These are phyloP conservation scores for Eidolon helvum DNA, from an alignment of 2,113 vertebrate species.

Conservation along the genomic window DNA sequence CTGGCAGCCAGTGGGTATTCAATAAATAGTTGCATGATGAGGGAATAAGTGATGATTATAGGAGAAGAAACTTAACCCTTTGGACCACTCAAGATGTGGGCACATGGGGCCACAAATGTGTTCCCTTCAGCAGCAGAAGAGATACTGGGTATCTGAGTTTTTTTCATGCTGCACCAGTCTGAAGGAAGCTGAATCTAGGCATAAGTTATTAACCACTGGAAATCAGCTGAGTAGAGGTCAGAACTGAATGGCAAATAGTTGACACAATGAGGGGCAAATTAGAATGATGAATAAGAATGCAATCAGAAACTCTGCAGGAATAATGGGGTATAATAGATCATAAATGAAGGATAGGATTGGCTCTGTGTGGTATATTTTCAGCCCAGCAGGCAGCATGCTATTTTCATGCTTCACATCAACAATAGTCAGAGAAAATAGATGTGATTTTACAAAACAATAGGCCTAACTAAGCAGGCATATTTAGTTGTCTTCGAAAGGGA, in stretches of 20 bases:
- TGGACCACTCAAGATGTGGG: neutral
- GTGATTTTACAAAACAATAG: slow-evolving; percentile 48
- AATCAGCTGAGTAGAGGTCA: neutral
- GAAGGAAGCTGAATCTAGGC: neutral
- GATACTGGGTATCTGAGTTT: neutral
- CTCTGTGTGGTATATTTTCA: neutral
- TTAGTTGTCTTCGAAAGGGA: slow-evolving; percentile 37
- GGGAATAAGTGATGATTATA: neutral
- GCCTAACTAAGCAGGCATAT: slow-evolving; percentile 42
- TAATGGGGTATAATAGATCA: neutral
- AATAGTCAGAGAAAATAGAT: slow-evolving; percentile 37
- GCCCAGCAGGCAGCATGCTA: neutral
- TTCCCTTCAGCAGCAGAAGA: neutral
- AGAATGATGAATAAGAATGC: slow-evolving; percentile 3
- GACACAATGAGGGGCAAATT: slow-evolving; percentile 1
- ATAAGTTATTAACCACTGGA: neutral
- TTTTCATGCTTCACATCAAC: neutral
- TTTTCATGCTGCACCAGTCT: neutral
- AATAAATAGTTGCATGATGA: neutral
- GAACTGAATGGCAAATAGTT: neutral
- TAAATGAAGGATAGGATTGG: neutral
- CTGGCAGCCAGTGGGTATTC: neutral
- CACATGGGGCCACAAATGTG: neutral
- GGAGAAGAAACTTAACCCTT: neutral
- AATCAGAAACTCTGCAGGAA: slow-evolving; percentile 32